These are phyloP conservation scores for Meriones psammophilus DNA, from an alignment of 2,797 vertebrate species.

Conservation along the genomic window DNA sequence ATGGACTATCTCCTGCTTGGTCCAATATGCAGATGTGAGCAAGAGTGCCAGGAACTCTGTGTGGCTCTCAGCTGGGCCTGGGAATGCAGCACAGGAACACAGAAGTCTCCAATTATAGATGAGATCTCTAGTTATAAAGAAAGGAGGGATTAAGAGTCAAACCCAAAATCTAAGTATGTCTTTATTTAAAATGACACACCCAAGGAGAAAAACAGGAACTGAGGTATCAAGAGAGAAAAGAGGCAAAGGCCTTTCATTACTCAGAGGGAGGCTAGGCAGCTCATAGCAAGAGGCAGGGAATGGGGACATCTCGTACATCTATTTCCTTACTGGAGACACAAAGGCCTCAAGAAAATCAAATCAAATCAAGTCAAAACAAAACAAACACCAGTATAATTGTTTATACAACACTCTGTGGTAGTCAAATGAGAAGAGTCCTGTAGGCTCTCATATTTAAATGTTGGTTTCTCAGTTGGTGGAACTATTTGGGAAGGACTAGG, in stretches of 20 bases:
- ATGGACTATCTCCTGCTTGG: neutral
- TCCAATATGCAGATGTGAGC: neutral
- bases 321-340: neutral
- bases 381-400: neutral
- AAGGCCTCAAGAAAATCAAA: neutral
- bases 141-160: neutral
- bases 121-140: neutral
- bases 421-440: neutral
- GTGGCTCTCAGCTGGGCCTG: neutral
- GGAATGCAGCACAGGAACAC: neutral
- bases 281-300: neutral
- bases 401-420: neutral
- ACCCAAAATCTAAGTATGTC: neutral
- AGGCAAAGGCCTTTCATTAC: neutral
- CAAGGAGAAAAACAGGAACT: neutral
- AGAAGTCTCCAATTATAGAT: neutral
- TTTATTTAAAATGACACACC: constrained; percentile 3
- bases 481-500: neutral
- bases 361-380: neutral
- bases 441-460: neutral
- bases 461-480: neutral
- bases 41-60: neutral
- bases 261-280: neutral
- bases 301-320: neutral
- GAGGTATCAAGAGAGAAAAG: neutral